Conservation (phyloP, 1,140 invertebrate species). For the Ooceraea biroi region DNA sequence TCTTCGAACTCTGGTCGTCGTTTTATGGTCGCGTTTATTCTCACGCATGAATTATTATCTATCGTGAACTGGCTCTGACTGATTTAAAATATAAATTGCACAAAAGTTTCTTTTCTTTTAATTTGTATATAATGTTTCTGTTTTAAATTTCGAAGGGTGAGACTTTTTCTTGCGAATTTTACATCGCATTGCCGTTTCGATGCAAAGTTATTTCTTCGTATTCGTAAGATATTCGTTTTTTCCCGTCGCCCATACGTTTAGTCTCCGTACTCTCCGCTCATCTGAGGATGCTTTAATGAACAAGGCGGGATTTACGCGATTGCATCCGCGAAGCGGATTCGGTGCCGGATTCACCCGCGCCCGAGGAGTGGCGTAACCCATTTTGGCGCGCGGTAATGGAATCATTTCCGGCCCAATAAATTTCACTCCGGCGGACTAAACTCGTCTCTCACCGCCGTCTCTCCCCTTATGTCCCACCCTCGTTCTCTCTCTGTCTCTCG, state of each 20-base stretch:
- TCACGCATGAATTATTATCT: too few relatives aligned
- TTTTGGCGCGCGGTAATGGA: constrained; percentile 74
- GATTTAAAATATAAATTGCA: neutral
- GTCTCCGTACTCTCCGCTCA: too few relatives aligned
- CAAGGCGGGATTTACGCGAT: constrained; percentile 17
- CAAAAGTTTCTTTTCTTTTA: neutral
- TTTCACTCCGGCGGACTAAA: constrained; percentile 74
- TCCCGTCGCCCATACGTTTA: neutral
- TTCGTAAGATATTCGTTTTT: too few relatives aligned
- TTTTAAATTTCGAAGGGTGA: neutral
- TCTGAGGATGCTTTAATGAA: constrained; percentile 17
- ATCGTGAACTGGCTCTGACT: too few relatives aligned
- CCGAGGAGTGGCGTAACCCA: constrained; percentile 61
- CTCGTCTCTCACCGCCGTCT: constrained; percentile 36
- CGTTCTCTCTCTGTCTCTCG: neutral
- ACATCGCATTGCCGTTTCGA: neutral
- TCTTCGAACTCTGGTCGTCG: neutral
- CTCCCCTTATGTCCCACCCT: too few relatives aligned
- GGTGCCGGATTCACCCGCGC: constrained; percentile 47
- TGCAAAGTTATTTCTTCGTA: too few relatives aligned
- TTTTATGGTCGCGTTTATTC: too few relatives aligned
- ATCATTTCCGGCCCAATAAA: constrained; percentile 80
- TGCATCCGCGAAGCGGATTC: constrained; percentile 55
- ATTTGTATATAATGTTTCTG: neutral
- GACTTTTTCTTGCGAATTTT: neutral